Evolutionary conservation across 92 coral and sea anemone species (phyloP), one percentile per base, ranked within the genome.

Genomic region (Pocillopora meandrina): DNA sequence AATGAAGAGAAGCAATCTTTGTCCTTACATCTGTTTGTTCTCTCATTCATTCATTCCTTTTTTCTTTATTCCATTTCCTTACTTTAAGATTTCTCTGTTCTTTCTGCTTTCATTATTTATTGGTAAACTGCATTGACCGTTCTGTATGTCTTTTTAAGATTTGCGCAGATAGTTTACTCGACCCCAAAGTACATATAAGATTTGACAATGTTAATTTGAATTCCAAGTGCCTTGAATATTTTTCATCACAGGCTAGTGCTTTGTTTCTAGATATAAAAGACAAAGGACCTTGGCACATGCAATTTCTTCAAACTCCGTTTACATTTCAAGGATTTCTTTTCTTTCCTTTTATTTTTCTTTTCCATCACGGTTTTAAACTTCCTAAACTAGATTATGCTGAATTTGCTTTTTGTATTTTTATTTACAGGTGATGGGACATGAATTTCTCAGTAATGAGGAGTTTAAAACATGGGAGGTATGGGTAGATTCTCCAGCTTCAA

Each of bases 381-480:
- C 36, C 10, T 10, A 66, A 57, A n/a, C 21, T 16, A 56, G 17
- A 9, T 55, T 0, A 16, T 52, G 49, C 34, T 42, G 52, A 42
- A 42, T 42, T 42, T 42, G 52, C 52, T 42, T 76, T 26, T 11
- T 75, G 49, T 36, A 75, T 72, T 21, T 72, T 23, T 10, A 16
- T 82, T 16, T 72, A 56, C 49, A 82, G 86, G 86, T 83, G 1
- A 83, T 83, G 86, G 86, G 86, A 8, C 86, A 83, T 61, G 86
- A 83, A 74, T 83, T 83, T 74, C 35, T 83, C 6, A 83, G 80
- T 15, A 73, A 19, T 1, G 86, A 83, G 65, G 86, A 83, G 74
- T 63, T 83, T 73, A 63, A 74, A 47, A 64, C 65, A 61, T 83
- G 86, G 86, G 74, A 83, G 61, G 69, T 72, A 7, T 82, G 86